phyloP scores from a whole-genome alignment of 2,113 vertebrate genomes.

The Corynorhinus townsendii region DNA sequence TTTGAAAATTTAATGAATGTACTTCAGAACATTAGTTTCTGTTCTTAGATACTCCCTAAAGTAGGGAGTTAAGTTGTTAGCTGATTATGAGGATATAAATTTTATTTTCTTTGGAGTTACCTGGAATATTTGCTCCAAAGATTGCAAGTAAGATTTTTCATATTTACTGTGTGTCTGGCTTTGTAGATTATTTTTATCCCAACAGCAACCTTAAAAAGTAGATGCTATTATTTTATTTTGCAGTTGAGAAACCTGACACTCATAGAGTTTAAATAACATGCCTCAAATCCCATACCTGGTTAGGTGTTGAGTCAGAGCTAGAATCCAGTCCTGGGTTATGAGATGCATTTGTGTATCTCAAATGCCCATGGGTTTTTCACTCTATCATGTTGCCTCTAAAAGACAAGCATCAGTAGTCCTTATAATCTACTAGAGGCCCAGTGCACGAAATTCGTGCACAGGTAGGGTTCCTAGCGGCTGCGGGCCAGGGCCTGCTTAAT shows the following conservation, averaged over 20 bases:
- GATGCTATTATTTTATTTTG: not conserved
- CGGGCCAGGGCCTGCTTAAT: too few relatives aligned
- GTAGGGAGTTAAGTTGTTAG: conserved; percentile 17
- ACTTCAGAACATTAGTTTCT: not conserved
- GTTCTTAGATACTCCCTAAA: not conserved
- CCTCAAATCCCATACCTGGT: not conserved
- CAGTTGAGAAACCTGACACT: conserved; percentile 4
- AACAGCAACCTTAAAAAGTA: not conserved
- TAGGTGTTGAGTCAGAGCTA: not conserved
- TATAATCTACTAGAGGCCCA: not conserved
- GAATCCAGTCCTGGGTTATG: not conserved
- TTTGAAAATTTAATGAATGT: conserved; percentile 12
- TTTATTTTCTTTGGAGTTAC: not conserved
- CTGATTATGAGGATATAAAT: not conserved
- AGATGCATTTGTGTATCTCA: not conserved
- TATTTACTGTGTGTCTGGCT: not conserved
- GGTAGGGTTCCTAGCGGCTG: too few relatives aligned
- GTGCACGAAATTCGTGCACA: too few relatives aligned
- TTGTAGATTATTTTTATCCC: not conserved
- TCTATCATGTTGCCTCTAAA: not conserved
- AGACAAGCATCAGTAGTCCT: not conserved
- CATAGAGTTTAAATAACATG: conserved; percentile 4
- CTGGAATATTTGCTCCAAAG: not conserved
- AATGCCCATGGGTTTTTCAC: not conserved
- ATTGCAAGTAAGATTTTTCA: not conserved